Conservation (phyloP, 1,140 invertebrate species). For the Drosophila mauritiana region DNA sequence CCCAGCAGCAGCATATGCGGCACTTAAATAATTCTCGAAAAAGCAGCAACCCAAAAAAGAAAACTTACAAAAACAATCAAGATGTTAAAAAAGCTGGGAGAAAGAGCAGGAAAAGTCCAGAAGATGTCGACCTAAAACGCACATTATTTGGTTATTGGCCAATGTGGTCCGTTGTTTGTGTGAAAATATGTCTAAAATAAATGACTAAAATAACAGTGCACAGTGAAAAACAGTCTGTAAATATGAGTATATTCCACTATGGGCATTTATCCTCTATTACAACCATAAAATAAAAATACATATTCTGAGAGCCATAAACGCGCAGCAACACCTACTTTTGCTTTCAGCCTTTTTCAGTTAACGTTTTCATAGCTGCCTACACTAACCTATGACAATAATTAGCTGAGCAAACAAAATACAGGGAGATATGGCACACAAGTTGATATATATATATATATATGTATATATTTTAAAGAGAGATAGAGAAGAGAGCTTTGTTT, state of each 20-base stretch:
- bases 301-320: neutral
- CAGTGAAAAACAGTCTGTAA: neutral
- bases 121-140: too few relatives aligned
- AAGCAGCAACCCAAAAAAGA: slow-evolving; percentile 30
- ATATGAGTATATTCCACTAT: too few relatives aligned
- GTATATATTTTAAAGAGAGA: slow-evolving; percentile 1
- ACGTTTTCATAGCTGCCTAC: slow-evolving; percentile 66
- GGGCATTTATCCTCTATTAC: neutral
- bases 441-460: neutral
- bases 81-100: slow-evolving; percentile 16
- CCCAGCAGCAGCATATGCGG: slow-evolving; percentile 49
- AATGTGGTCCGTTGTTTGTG: slow-evolving; percentile 59
- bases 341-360: slow-evolving; percentile 60
- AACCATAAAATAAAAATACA: neutral
- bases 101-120: slow-evolving; percentile 11
- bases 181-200: slow-evolving; percentile 44
- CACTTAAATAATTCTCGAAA: slow-evolving; percentile 73
- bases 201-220: too few relatives aligned
- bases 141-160: slow-evolving; percentile 34
- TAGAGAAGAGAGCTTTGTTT: slow-evolving; percentile 24
- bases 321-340: slow-evolving; percentile 61
- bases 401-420: slow-evolving; percentile 56
- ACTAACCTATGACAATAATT: slow-evolving; percentile 83
- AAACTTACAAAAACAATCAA: slow-evolving; percentile 22
- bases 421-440: slow-evolving; percentile 15